Evolutionary conservation across 2,113 vertebrate species (phyloP).

Genomic region (Caretta caretta): DNA sequence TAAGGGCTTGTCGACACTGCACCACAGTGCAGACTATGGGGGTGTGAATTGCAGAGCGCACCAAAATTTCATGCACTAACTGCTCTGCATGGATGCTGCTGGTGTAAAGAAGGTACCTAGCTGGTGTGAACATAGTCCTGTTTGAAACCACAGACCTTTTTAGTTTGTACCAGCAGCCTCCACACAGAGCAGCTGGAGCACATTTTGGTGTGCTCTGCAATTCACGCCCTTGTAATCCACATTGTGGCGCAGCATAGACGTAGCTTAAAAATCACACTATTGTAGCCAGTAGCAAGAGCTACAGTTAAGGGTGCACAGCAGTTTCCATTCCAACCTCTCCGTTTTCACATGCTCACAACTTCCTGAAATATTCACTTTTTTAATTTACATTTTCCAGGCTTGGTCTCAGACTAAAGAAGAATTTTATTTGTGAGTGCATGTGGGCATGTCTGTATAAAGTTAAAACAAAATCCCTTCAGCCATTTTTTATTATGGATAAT

Average conservation of each 20-base stretch:
- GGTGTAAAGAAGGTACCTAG: background rate
- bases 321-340: background rate
- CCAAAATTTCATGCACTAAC: background rate
- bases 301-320: background rate
- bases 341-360: background rate
- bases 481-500: background rate
- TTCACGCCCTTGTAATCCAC: background rate
- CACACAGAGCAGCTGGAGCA: background rate
- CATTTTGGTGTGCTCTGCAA: background rate
- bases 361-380: background rate
- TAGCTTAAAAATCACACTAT: background rate
- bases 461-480: background rate
- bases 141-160: background rate
- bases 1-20: background rate
- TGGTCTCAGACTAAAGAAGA: background rate
- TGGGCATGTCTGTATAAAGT: background rate
- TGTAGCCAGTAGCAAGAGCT: background rate
- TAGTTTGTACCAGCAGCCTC: background rate
- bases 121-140: background rate
- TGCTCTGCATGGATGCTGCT: background rate
- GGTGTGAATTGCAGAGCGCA: no score
- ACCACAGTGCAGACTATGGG: background rate
- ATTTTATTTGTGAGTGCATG: background rate
- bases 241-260: background rate
- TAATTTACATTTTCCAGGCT: background rate